These are phyloP conservation scores for Myotis lucifugus DNA, from an alignment of 2,113 vertebrate genomes.

Conservation along the genomic window DNA sequence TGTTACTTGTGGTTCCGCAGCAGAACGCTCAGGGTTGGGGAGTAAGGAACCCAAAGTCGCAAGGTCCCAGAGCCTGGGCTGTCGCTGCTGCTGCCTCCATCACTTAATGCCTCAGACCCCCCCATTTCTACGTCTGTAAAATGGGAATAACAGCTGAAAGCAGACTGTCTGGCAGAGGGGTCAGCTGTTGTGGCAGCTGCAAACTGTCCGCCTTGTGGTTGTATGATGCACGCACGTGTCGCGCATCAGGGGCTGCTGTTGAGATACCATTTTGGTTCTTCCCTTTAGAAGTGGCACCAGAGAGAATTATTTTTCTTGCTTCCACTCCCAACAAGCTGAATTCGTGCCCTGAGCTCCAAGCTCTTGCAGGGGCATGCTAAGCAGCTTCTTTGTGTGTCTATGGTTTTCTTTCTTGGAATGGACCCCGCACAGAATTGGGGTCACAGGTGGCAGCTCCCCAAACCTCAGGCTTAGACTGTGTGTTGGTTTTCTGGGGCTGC, in stretches of 20 bases:
- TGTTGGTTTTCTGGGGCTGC: background rate
- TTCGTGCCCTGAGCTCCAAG: background rate
- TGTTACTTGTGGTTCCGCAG: background rate
- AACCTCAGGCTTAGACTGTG: background rate
- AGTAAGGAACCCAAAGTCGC: background rate
- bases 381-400: background rate
- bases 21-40: background rate
- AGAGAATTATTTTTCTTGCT: background rate
- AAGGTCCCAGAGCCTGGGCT: background rate
- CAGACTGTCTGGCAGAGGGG: background rate
- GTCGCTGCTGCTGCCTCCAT: background rate
- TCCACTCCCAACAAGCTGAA: background rate
- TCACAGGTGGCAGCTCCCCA: background rate
- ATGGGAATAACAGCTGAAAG: background rate
- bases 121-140: background rate
- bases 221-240: background rate
- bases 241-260: background rate
- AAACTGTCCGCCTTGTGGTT: background rate
- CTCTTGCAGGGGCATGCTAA: background rate
- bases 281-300: background rate
- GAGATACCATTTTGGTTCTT: background rate
- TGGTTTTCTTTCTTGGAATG: background rate
- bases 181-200: background rate
- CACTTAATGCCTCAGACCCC: background rate
- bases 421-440: background rate